phyloP scores from a whole-genome alignment of 2,888 invertebrate genomes.

The Aphelenchoides bicaudatus region DNA sequence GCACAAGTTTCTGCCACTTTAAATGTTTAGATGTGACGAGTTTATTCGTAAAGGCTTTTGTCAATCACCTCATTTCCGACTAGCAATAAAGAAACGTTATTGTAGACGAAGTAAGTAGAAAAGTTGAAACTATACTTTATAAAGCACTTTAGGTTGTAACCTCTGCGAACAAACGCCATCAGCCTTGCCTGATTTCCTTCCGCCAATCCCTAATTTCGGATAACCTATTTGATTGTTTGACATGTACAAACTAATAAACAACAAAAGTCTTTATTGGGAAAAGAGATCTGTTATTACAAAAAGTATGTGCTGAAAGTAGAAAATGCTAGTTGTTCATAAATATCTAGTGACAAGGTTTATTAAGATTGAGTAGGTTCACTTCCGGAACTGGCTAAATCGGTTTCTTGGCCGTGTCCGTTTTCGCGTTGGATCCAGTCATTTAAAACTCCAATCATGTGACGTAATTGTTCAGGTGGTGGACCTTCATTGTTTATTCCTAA shows the following conservation, averaged over 20 bases:
- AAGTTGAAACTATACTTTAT: too few relatives aligned
- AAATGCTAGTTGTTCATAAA: too few relatives aligned
- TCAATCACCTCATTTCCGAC: neutral
- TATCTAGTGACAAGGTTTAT: too few relatives aligned
- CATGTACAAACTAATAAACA: conserved; percentile 4
- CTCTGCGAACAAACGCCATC: neutral
- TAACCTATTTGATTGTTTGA: too few relatives aligned
- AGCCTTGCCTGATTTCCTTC: neutral
- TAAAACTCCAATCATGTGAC: conserved; percentile 25
- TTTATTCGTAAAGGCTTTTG: too few relatives aligned
- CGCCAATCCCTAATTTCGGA: too few relatives aligned
- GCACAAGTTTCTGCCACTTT: neutral
- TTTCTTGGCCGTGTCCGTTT: conserved; percentile 10
- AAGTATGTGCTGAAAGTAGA: too few relatives aligned
- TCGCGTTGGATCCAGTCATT: conserved; percentile 27
- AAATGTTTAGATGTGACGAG: too few relatives aligned
- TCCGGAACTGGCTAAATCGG: conserved; percentile 14
- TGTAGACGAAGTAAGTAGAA: neutral
- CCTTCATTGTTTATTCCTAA: neutral
- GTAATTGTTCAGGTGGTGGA: conserved; percentile 22
- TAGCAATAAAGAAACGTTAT: conserved; percentile 9
- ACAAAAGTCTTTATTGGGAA: neutral
- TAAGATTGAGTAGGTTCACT: neutral
- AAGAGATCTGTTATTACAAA: neutral
- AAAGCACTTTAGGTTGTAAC: too few relatives aligned